Evolutionary conservation across 2,888 invertebrate species (phyloP).

Genomic region (Drosophila eohydei): DNA sequence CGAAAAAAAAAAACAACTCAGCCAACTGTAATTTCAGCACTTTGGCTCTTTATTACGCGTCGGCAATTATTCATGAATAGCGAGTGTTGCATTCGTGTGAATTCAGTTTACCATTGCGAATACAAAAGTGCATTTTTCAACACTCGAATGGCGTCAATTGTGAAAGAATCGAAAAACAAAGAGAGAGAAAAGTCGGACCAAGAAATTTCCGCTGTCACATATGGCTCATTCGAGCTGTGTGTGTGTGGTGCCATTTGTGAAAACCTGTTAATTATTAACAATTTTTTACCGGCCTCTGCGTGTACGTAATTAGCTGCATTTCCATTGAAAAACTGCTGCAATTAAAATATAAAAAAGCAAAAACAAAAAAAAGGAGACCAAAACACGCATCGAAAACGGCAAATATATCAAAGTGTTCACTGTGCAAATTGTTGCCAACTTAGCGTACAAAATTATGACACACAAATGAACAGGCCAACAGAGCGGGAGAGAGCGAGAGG

Average conservation of each 20-base stretch:
- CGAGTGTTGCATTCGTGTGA: conserved; percentile 44
- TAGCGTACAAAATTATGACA: conserved; percentile 80
- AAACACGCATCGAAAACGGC: conserved; percentile 45
- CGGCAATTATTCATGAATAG: conserved; percentile 48
- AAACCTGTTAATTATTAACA: conserved; percentile 82
- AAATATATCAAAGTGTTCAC: conserved; percentile 59
- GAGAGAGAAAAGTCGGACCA: neutral
- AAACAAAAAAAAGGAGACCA: conserved; percentile 18
- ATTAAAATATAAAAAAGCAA: conserved; percentile 60
- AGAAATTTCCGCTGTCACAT: conserved; percentile 53
- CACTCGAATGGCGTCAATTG: conserved; percentile 64
- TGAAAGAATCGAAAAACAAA: conserved; percentile 9
- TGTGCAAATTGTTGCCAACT: conserved; percentile 80
- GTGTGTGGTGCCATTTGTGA: conserved; percentile 49
- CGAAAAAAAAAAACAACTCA: neutral
- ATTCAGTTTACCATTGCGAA: conserved; percentile 43
- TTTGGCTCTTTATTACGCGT: conserved; percentile 64
- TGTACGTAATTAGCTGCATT: conserved; percentile 78
- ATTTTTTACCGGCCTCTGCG: conserved; percentile 70
- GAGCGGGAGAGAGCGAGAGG: neutral
- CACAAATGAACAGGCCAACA: conserved; percentile 45
- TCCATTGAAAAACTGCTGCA: conserved; percentile 75
- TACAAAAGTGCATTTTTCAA: conserved; percentile 64
- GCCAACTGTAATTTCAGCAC: conserved; percentile 61
- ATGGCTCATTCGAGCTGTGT: neutral